Evolutionary conservation across 2,113 vertebrate species (phyloP), one percentile per base, ranked within the genome.

Genomic region (Athene noctua): DNA sequence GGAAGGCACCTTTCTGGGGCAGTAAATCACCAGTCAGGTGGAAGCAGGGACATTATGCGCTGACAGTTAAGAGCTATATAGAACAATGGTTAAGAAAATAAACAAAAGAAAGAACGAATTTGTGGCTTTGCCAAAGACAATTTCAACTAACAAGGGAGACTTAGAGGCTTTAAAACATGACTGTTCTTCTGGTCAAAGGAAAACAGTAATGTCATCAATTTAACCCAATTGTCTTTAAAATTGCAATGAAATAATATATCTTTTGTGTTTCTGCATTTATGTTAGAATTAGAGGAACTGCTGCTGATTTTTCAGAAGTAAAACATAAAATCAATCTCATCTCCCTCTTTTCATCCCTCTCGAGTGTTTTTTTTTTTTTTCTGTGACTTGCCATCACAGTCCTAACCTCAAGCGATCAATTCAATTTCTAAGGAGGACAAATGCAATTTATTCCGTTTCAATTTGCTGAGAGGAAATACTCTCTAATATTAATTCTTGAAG

Each of bases 391-490:
- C 30, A 57, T 85, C 49, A 78, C 29, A 92, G n/a, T 23, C 10
- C 54, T 94, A 83, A 94, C 90, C 86, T 96, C 62, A 52, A 89
- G 70, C 36, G 11, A 95, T 75, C 74, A 95, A 90, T 95, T 97
- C 66, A 30, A 30, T 97, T 97, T 97, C 94, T 95, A 92, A 92
- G 77, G 73, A 96, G 52, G 55, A 51, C 26, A 94, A 97, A 91
- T 74, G 78, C 72, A 93, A 97, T 97, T 93, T 96, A 97, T 96
- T 97, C 89, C 72, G 51, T 96, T 97, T 96, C 94, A 93, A 90
- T 96, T 96, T 97, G 83, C 82, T 95, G 94, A 95, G 86, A 96
- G 91, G 92, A 95, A 96, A 94, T 95, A 94, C 62, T 93, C 49
- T 93, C 57, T 90, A 88, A 96, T 85, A 95, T 80, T 97, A 97